These are phyloP conservation scores for Argyrosomus japonicus DNA, from an alignment of 2,113 vertebrate species.

Conservation along the genomic window DNA sequence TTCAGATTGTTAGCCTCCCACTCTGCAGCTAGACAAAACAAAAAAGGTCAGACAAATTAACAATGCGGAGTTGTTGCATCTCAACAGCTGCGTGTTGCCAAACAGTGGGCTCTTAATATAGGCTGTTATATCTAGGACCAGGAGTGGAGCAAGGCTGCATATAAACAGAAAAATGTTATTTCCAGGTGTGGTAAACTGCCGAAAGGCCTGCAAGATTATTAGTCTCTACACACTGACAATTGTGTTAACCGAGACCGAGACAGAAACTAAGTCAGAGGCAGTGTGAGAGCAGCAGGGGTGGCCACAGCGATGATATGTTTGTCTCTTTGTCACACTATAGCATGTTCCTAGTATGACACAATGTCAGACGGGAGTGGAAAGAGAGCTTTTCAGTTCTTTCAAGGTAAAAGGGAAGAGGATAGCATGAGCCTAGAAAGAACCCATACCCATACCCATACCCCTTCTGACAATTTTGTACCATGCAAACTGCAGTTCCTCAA, in stretches of 20 bases:
- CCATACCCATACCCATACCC: too few species aligned
- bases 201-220: slow-evolving; percentile 58
- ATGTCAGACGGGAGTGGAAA: slow-evolving; percentile 1
- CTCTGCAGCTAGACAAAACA: slow-evolving; percentile 77
- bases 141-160: slow-evolving; percentile 42
- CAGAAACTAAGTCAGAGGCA: slow-evolving; percentile 31
- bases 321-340: slow-evolving; percentile 1
- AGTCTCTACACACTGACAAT: slow-evolving; percentile 55
- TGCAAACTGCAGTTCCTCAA: too few species aligned
- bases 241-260: slow-evolving; percentile 46
- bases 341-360: slow-evolving; percentile 12
- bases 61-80: slow-evolving; percentile 58
- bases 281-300: slow-evolving; percentile 30
- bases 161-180: slow-evolving; percentile 55
- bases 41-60: slow-evolving; percentile 78
- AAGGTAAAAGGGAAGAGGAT: neutral
- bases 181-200: slow-evolving; percentile 64
- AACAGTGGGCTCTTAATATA: slow-evolving; percentile 64
- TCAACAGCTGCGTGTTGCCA: slow-evolving; percentile 66
- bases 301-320: slow-evolving; percentile 29
- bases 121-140: slow-evolving; percentile 44
- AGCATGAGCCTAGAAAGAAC: too few species aligned
- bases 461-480: too few species aligned
- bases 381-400: neutral
- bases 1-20: slow-evolving; percentile 74